A percentile compares a stretch with the other conserved stretches of the same genome.
Conservation (phyloP, 2,113 vertebrate genomes). For the Pelvicachromis taeniatus region DNA sequence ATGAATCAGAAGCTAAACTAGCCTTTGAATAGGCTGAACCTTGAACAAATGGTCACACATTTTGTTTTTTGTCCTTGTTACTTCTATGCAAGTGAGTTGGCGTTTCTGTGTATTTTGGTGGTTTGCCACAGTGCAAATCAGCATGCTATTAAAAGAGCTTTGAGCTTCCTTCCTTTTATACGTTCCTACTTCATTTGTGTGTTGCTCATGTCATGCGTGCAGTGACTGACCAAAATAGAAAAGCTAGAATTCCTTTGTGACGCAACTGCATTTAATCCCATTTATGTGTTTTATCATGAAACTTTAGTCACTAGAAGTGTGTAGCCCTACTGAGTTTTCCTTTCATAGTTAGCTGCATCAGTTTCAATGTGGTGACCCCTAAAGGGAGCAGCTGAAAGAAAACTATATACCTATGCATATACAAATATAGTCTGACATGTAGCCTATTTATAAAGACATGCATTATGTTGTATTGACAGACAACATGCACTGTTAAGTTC, state of each 20-base stretch:
- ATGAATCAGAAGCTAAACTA: neutral
- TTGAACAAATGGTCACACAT: neutral
- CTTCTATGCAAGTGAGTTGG: conserved; percentile 10
- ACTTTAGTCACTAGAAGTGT: neutral
- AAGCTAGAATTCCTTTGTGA: neutral
- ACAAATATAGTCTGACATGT: neutral
- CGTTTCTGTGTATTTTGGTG: conserved; percentile 25
- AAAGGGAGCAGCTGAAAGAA: neutral
- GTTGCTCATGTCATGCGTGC: neutral
- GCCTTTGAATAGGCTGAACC: neutral
- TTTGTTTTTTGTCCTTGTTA: neutral
- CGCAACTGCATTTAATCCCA: neutral
- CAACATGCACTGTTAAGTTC: neutral
- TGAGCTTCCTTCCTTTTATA: conserved; percentile 37
- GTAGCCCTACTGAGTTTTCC: neutral
- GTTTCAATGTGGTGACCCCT: neutral
- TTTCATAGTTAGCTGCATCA: neutral
- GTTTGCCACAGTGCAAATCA: neutral
- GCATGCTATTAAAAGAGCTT: conserved; percentile 50
- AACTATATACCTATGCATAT: neutral
- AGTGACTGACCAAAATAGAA: neutral
- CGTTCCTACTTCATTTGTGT: conserved; percentile 36
- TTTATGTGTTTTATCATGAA: neutral
- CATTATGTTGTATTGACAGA: neutral
- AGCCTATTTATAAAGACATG: neutral